Conservation (phyloP, 2,888 invertebrate species). For the Scaptomyza parva region DNA sequence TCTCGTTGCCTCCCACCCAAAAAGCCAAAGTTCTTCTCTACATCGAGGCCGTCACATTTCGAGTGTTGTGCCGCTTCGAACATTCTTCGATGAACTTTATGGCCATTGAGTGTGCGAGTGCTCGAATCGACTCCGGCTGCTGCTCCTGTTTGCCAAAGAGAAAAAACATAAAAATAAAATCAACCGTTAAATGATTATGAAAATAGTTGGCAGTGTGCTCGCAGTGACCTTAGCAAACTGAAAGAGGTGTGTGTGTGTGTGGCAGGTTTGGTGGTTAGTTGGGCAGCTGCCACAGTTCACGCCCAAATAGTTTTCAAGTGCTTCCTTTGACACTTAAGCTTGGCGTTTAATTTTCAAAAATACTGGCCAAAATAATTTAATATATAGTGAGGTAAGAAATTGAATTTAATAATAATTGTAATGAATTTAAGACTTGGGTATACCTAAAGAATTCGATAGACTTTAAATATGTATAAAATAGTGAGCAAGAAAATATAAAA, state of each 20-base stretch:
- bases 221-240: slow-evolving; percentile 55
- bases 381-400: not conserved
- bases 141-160: slow-evolving; percentile 22
- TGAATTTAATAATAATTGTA: not conserved
- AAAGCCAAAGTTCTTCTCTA: slow-evolving; percentile 47
- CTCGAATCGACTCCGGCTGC: slow-evolving; percentile 9
- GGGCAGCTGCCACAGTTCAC: slow-evolving; percentile 65
- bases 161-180: slow-evolving; percentile 5
- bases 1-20: slow-evolving; percentile 28
- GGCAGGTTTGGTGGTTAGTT: slow-evolving; percentile 30
- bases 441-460: too few species aligned
- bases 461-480: not conserved
- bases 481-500: not conserved
- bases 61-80: slow-evolving; percentile 61
- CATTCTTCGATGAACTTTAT: slow-evolving; percentile 78
- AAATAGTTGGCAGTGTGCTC: slow-evolving; percentile 69
- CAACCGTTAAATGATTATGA: slow-evolving; percentile 73
- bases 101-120: slow-evolving; percentile 65
- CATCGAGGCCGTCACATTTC: slow-evolving; percentile 44
- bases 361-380: slow-evolving; percentile 7
- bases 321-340: slow-evolving; percentile 36
- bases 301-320: slow-evolving; percentile 67
- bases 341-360: slow-evolving; percentile 14
- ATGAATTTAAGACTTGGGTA: not conserved
- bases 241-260: slow-evolving; percentile 9